Conservation (phyloP, 2,113 vertebrate genomes). For the Rhabdornis inornatus region DNA sequence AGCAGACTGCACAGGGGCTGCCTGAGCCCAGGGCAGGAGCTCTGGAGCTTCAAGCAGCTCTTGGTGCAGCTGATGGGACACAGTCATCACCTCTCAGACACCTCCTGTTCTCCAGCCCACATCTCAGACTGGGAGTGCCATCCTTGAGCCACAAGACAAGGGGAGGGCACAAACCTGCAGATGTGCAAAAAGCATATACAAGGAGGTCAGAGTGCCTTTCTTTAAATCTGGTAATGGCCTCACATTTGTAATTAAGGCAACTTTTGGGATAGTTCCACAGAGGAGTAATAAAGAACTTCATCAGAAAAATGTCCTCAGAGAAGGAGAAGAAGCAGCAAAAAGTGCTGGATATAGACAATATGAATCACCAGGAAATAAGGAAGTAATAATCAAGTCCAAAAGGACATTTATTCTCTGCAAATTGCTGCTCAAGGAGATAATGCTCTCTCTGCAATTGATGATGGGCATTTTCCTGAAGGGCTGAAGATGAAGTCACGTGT, state of each 20-base stretch:
- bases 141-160: background rate
- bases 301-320: background rate
- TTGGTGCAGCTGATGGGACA: background rate
- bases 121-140: background rate
- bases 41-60: background rate
- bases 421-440: constrained; percentile 31
- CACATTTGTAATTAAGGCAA: background rate
- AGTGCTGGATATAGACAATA: background rate
- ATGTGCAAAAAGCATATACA: background rate
- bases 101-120: background rate
- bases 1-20: background rate
- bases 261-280: background rate
- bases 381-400: background rate
- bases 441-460: background rate
- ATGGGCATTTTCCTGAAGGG: background rate
- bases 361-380: constrained; percentile 14
- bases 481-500: background rate
- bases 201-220: background rate
- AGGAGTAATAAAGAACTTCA: background rate
- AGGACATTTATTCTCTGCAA: constrained; percentile 22
- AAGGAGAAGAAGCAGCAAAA: background rate
- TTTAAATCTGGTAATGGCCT: background rate
- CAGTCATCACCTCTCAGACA: background rate
- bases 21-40: background rate
- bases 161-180: background rate